Evolutionary conservation across 1,140 invertebrate genomes (phyloP).

Genomic region (Sipha flava): DNA sequence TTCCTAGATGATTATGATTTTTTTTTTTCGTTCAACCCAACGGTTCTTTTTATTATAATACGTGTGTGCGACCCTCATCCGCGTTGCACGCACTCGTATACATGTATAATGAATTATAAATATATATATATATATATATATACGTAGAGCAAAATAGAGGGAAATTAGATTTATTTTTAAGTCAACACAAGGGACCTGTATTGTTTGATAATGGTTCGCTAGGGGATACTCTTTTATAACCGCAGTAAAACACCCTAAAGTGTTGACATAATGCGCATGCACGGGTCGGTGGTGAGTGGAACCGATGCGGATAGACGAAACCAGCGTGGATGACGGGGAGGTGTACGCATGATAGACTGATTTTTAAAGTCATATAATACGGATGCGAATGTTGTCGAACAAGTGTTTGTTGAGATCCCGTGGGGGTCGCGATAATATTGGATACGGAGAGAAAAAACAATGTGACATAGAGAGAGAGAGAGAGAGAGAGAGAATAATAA

Average conservation of each 20-base stretch:
- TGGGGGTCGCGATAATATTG: neutral
- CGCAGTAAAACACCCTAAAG: constrained; percentile 31
- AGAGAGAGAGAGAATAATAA: neutral
- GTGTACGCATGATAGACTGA: constrained; percentile 1
- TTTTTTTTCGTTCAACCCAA: neutral
- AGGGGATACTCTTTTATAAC: constrained; percentile 30
- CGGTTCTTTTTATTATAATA: neutral
- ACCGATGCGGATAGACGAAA: neutral
- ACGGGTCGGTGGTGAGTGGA: neutral
- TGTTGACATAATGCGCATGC: constrained; percentile 22
- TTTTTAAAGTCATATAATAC: constrained; percentile 17
- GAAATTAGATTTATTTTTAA: constrained; percentile 33
- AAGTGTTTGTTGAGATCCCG: constrained; percentile 11
- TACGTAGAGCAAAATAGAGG: neutral
- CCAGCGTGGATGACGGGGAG: no score
- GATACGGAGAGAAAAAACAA: neutral
- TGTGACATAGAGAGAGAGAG: neutral
- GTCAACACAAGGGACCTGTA: constrained; percentile 30
- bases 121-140: neutral
- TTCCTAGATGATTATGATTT: neutral
- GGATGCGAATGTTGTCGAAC: constrained; percentile 29
- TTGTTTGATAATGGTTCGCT: constrained; percentile 30
- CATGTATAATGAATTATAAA: neutral
- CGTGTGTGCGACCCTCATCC: neutral
- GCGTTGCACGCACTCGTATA: neutral